These are phyloP conservation scores for Nephila pilipes DNA, from an alignment of 1,140 invertebrate genomes.

Conservation along the genomic window DNA sequence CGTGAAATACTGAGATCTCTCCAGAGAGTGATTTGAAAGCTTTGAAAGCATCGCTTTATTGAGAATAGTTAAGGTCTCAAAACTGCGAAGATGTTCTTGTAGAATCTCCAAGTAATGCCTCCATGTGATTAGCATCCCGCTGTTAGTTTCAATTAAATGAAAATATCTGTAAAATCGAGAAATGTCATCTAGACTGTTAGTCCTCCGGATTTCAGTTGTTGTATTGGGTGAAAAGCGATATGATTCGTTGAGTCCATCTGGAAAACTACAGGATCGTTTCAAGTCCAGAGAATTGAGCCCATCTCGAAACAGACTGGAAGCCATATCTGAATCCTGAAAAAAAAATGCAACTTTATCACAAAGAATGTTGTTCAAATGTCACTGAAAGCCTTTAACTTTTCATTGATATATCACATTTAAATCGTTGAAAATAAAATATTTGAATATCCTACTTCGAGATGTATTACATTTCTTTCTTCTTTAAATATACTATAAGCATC, in stretches of 20 bases:
- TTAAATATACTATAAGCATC: too few species aligned
- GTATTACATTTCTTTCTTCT: too few species aligned
- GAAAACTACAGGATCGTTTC: background rate
- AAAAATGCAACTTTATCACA: too few species aligned
- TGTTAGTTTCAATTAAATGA: constrained; percentile 26
- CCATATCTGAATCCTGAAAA: background rate
- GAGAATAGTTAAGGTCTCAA: background rate
- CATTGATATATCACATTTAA: too few species aligned
- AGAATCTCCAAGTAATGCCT: constrained; percentile 45
- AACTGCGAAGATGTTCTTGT: background rate
- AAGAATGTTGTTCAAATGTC: too few species aligned
- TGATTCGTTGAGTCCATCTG: constrained; percentile 25
- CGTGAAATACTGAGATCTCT: background rate
- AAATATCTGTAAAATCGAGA: constrained; percentile 51
- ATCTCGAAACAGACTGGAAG: background rate
- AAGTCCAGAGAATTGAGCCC: background rate
- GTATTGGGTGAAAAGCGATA: background rate
- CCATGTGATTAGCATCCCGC: background rate
- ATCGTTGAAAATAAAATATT: too few species aligned
- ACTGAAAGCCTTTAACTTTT: too few species aligned
- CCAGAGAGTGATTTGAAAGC: background rate
- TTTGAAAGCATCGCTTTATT: background rate
- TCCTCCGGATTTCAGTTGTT: background rate
- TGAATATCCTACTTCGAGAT: too few species aligned
- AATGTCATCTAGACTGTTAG: constrained; percentile 18